A percentile compares a stretch with the other conserved stretches of the same genome.
Conservation (phyloP, 1,140 invertebrate species). For the Listronotus bonariensis region DNA sequence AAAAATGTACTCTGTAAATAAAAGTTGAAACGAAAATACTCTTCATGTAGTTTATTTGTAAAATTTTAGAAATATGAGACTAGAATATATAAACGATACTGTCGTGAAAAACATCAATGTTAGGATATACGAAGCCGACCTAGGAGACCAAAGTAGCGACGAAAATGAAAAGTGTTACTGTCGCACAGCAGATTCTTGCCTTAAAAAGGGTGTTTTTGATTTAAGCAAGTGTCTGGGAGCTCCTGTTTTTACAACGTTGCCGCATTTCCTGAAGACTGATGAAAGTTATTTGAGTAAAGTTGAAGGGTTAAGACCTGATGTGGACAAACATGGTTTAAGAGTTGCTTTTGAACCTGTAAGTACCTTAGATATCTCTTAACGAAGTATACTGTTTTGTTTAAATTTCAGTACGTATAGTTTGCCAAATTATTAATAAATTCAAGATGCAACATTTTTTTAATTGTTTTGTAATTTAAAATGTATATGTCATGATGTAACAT, state of each 20-base stretch:
- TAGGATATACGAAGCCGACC: constrained; percentile 35
- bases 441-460: no score
- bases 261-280: constrained; percentile 79
- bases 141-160: constrained; percentile 67
- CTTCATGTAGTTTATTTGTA: no score
- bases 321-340: constrained; percentile 69
- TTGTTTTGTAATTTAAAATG: no score
- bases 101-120: constrained; percentile 33
- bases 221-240: constrained; percentile 67
- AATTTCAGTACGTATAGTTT: no score
- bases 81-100: constrained; percentile 26
- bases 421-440: no score
- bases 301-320: constrained; percentile 71
- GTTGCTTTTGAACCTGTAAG: constrained; percentile 78
- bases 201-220: constrained; percentile 72
- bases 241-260: constrained; percentile 73
- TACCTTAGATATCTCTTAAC: constrained; percentile 4
- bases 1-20: no score
- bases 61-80: constrained; percentile 8
- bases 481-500: no score
- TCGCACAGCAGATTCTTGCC: constrained; percentile 61
- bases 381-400: no score
- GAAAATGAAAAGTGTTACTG: constrained; percentile 76
- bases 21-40: not conserved
- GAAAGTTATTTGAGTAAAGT: constrained; percentile 66